These are phyloP conservation scores for Muschampia plurimacula DNA, from an alignment of 2,888 invertebrate species.

Conservation along the genomic window DNA sequence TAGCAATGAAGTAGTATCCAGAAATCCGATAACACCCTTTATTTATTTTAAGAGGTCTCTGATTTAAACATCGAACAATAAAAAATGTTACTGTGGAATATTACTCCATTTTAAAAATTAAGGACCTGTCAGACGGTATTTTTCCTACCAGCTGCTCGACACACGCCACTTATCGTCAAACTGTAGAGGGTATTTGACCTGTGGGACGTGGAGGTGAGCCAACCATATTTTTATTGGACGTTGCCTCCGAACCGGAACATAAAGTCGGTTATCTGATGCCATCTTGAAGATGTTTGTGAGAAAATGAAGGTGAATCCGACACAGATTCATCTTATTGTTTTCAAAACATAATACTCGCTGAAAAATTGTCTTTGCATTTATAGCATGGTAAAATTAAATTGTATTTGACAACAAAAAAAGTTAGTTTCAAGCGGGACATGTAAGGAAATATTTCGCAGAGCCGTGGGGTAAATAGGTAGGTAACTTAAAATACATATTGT, in stretches of 20 bases:
- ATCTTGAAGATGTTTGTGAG: neutral
- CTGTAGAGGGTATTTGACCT: slow-evolving; percentile 19
- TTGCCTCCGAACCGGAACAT: slow-evolving; percentile 22
- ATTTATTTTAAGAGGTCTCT: too few relatives aligned
- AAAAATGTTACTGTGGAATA: neutral
- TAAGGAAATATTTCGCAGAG: too few relatives aligned
- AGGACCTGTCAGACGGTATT: neutral
- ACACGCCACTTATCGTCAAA: neutral
- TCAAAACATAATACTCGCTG: neutral
- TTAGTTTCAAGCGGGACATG: too few relatives aligned
- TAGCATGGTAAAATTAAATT: neutral
- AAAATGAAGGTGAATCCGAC: neutral
- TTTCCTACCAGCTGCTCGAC: slow-evolving; percentile 8
- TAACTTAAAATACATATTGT: too few relatives aligned
- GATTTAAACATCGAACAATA: too few relatives aligned
- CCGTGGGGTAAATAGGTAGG: too few relatives aligned
- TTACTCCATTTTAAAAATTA: neutral
- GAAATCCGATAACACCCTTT: too few relatives aligned
- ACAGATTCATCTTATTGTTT: neutral
- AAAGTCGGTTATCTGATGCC: slow-evolving; percentile 15
- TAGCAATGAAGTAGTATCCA: too few relatives aligned
- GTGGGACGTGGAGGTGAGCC: slow-evolving; percentile 17
- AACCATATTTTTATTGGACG: slow-evolving; percentile 27
- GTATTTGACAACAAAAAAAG: too few relatives aligned
- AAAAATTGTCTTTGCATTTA: neutral